phyloP scores from a whole-genome alignment of 2,797 vertebrate genomes.

The Gambelia wislizenii region DNA sequence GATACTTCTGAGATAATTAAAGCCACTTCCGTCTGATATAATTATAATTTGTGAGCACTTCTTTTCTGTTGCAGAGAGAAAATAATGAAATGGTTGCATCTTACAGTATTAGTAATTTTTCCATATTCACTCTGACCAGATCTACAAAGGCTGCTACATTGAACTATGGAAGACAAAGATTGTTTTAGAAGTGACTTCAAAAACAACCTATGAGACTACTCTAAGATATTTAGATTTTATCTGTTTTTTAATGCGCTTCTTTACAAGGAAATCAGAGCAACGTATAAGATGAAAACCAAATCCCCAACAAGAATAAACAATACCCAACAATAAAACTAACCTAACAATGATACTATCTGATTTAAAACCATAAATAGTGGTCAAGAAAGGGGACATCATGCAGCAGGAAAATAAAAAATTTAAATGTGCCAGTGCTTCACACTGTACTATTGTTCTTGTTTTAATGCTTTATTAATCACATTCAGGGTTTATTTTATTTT shows the following conservation, averaged over 20 bases:
- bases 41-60: too few species aligned
- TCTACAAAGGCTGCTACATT: background rate
- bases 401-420: background rate
- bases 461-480: background rate
- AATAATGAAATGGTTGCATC: background rate
- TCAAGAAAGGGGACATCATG: background rate
- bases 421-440: background rate
- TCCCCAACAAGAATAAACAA: background rate
- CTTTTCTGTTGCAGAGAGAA: too few species aligned
- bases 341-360: background rate
- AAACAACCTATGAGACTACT: background rate
- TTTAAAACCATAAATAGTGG: background rate
- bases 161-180: background rate
- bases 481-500: background rate
- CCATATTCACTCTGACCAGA: background rate
- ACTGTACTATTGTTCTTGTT: background rate
- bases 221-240: background rate
- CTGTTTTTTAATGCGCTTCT: background rate
- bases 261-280: background rate
- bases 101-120: too few species aligned
- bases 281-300: background rate
- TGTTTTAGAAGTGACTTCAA: background rate
- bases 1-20: too few species aligned
- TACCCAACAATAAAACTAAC: background rate
- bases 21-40: too few species aligned